These are phyloP conservation scores for Ophion ellenae DNA, from an alignment of 2,888 invertebrate species.

Conservation along the genomic window DNA sequence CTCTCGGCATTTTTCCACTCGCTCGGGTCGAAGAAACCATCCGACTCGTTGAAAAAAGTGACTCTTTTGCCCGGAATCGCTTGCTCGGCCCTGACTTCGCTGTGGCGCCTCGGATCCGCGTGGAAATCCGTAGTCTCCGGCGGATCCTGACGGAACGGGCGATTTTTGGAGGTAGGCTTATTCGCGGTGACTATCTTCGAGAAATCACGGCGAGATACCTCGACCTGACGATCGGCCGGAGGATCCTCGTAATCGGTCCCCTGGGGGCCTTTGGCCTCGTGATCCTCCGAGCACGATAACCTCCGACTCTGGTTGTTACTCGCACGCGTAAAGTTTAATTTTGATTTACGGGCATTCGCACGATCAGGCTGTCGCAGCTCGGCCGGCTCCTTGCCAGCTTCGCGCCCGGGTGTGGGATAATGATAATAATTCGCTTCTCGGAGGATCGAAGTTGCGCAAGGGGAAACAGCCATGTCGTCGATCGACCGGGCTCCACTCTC, in stretches of 20 bases:
- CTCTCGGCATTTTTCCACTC: not conserved
- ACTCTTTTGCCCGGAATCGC: slow-evolving; percentile 9
- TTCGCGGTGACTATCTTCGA: not conserved
- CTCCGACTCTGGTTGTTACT: slow-evolving; percentile 7
- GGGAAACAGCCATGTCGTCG: not conserved
- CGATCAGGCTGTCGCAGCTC: slow-evolving; percentile 6
- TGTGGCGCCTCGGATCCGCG: not conserved
- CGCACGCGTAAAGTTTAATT: slow-evolving; percentile 40
- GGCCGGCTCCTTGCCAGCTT: not conserved
- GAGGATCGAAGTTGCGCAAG: not conserved
- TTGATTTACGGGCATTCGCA: slow-evolving; percentile 15
- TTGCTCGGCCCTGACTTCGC: not conserved
- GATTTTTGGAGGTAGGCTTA: not conserved
- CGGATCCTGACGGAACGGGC: not conserved
- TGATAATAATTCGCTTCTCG: slow-evolving; percentile 21
- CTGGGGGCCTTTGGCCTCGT: not conserved
- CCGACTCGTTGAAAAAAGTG: not conserved
- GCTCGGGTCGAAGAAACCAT: slow-evolving; percentile 7
- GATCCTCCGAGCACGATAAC: slow-evolving; percentile 3
- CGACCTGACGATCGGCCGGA: slow-evolving; percentile 4
- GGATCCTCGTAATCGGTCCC: slow-evolving; percentile 3
- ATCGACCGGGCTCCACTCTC: not conserved
- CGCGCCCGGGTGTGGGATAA: not conserved
- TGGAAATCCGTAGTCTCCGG: not conserved
- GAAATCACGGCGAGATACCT: slow-evolving; percentile 20